Evolutionary conservation across 2,113 vertebrate species (phyloP), one percentile per base, ranked within the genome.

Genomic region (Ctenodactylus gundi): DNA sequence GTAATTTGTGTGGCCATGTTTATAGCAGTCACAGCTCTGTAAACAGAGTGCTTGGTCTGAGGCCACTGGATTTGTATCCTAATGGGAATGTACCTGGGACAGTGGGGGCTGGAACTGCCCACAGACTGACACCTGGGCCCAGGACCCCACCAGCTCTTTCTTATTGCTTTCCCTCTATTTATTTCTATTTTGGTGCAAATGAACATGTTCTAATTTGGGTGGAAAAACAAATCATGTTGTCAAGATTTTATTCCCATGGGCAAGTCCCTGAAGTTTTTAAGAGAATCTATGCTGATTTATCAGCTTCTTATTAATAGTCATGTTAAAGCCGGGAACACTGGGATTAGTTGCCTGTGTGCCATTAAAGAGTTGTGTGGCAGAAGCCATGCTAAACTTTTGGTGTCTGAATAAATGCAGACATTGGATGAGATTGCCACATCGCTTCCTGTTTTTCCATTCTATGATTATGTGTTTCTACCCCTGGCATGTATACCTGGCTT

Each of bases 1-100:
- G 92, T 67, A 62, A 96, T 93, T 82, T 96, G 67, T 0, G 13
- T 51, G n/a, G 84, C 76, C 29, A 92, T 90, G 95, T 91, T 94
- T 94, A 94, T 76, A 92, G 73, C 57, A 70, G 75, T 51, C 93
- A 34, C 21, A 53, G 80, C 64, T 92, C 78, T 88, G 64, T 93
- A 80, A 90, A 88, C 70, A 53, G 67, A 46, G 57, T 70, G 51
- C 85, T 49, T 73, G 87, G 53, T 27, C 80, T 0, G 23, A 49
- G 84, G 53, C 62, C 4, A 14, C 41, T 7, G 39, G 27, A 3
- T 57, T 64, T 75, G 44, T 13, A 23, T 83, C 73, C 88, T 88
- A 23, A 29, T 27, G 62, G 49, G 46, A 51, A 78, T 17, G 8
- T 72, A 95, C 85, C 90, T 96, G 95, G n/a, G 72, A 78, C 58